Base-by-base conservation (phyloP, 2,888 invertebrate genomes). In the Cremastinae sp. region DNA sequence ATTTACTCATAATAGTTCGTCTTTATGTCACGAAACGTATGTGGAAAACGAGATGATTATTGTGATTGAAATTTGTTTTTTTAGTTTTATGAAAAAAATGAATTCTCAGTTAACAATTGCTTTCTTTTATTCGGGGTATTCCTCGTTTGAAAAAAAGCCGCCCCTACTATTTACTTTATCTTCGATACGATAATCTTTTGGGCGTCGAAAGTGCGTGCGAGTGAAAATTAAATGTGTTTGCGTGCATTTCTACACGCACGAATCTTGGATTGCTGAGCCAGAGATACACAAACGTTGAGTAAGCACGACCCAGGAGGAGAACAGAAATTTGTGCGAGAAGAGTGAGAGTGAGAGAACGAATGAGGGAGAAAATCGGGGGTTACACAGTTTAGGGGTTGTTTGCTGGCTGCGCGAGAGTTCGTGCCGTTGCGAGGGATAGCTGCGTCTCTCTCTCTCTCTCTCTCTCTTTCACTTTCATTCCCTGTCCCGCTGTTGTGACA, bases 371-470 rank as follows among this genome's bases (percentile, higher is more conserved):
- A 49, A 51, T 58, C 28, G 69, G 37, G 79, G 79, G 81, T 80
- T 81, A 83, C 83, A 82, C 82, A 84, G 81, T 81, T 80, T 79
- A 80, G 73, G 74, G 79, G 78, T 79, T 81, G 83, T 85, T 84
- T 80, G 85, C 86, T 83, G 86, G 84, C 84, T 85, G 85, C 70
- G 75, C 82, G 79, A 59, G 66, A 82, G 83, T 83, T 85, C 86
- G 86, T 86, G 86, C 80, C 80, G 75, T 69, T 78, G 78, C 72
- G 76, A 82, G 82, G 80, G 81, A 65, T 53, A 68, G 55, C 59
- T 35, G 47, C 35, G 66, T 69, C 39, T 47, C 55, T 55, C 37
- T 20, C 59, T 51, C 47, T 49, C 28, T 28, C 5, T 2, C 28
- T 28, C n/a, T 16, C 39, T 39, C 53, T 37, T 62, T 56, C 68